Base-by-base conservation (phyloP, 2,888 invertebrate genomes). In the Rosalia funebris region DNA sequence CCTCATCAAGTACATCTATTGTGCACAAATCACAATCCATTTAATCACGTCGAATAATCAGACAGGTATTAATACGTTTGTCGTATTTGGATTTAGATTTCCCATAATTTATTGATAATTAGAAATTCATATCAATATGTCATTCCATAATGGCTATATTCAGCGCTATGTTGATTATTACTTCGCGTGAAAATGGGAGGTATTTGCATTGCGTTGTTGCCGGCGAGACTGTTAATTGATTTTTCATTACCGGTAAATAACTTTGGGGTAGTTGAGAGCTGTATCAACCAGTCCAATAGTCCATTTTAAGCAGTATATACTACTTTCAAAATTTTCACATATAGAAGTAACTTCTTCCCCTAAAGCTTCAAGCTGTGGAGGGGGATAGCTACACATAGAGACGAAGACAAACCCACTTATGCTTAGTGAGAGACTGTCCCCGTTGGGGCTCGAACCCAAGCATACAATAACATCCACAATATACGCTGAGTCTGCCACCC, bases 101-200 rank as follows among this genome's bases (percentile, higher is more conserved):
- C 47, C 50, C 15, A 50, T 50, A 50, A 50, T 50, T 50, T 39
- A 50, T 50, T 39, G 50, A 50, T 50, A 50, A 50, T 50, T 50
- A 50, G 50, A 50, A 31, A 39, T 41, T 50, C 50, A 50, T 50
- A 50, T 50, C 39, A 50, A 50, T 50, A 39, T 41, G 39, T 41
- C 50, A 50, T 15, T 39, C 37, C 17, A 36, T 48, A 48, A 48
- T 17, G 50, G 37, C 25, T 37, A 11, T n/a, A 50, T 41, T 39
- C 39, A 50, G 34, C 10, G 34, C 34, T 2, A 2, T 11, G 10
- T 3, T 39, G 39, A 50, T 39, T 20, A 39, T 39, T 15, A 31
- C 36, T 50, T 25, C 15, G 1, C 39, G 11, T 2, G 15, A 39
- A 14, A 34, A 7, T n/a, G 10, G 34, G 5, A 7, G 5, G 10